Percentiles rank a stretch among this genome's conserved stretches.
phyloP scores from a whole-genome alignment of 2,113 vertebrate genomes.

The Dicaeum eximium region DNA sequence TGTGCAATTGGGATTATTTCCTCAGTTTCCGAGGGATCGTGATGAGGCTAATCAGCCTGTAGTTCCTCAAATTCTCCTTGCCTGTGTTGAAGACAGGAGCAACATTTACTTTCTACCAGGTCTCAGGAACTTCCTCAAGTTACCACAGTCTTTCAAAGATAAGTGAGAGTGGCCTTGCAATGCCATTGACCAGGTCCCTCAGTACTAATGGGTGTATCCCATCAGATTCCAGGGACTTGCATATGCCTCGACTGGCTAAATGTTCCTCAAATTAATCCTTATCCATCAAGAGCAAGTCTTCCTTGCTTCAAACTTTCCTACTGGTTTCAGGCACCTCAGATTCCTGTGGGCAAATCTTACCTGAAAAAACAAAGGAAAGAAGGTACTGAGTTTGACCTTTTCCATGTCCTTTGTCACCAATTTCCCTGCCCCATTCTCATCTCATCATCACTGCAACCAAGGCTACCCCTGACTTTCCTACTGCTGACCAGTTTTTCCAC shows the following conservation, averaged over 20 bases:
- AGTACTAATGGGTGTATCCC: not conserved
- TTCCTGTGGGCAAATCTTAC: not conserved
- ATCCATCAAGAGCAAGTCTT: not conserved
- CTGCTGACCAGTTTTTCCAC: not conserved
- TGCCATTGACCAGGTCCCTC: not conserved
- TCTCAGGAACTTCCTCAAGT: not conserved
- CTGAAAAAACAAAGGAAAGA: not conserved
- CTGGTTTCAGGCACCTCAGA: not conserved
- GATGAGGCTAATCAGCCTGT: not conserved
- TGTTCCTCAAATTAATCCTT: not conserved
- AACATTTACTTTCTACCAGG: not conserved
- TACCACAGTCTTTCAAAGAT: not conserved
- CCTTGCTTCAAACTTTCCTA: not conserved
- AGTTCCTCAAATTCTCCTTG: not conserved
- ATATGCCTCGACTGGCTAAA: not conserved
- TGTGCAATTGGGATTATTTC: not conserved
- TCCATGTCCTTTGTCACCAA: not conserved
- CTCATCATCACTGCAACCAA: not conserved
- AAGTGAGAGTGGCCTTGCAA: not conserved
- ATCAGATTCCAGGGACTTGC: not conserved
- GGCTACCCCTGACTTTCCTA: not conserved
- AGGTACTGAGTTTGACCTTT: not conserved
- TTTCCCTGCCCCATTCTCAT: not conserved
- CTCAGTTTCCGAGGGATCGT: not conserved
- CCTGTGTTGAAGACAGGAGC: not conserved